Evolutionary conservation across 1,140 invertebrate genomes (phyloP).

Genomic region (Drosophila lacteicornis): DNA sequence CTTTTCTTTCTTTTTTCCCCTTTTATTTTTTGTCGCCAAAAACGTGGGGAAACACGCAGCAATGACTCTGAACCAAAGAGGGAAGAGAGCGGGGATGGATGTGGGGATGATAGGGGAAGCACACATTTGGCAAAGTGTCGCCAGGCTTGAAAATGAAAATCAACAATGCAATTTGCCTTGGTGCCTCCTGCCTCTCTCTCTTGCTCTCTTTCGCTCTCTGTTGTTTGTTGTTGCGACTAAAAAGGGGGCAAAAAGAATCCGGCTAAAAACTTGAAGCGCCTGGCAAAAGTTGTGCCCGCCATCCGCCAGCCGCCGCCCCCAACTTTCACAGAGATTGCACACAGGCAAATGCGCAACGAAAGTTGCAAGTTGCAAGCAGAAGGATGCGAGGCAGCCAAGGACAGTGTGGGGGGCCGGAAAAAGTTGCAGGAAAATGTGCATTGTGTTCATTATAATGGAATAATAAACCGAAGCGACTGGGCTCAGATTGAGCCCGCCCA

Average conservation of each 20-base stretch:
- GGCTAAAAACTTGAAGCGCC: slow-evolving; percentile 66
- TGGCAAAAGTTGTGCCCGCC: slow-evolving; percentile 56
- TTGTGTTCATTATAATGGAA: slow-evolving; percentile 82
- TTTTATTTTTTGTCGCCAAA: slow-evolving; percentile 52
- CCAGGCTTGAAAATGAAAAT: slow-evolving; percentile 83
- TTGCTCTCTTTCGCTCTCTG: background rate
- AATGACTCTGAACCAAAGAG: slow-evolving; percentile 52
- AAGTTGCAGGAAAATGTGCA: slow-evolving; percentile 73
- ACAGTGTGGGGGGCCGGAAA: slow-evolving; percentile 43
- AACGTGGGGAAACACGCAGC: slow-evolving; percentile 68
- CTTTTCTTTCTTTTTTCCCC: slow-evolving; percentile 20
- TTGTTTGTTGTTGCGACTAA: slow-evolving; percentile 30
- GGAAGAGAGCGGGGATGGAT: background rate
- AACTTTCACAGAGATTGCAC: slow-evolving; percentile 61
- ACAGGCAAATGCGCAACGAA: slow-evolving; percentile 75
- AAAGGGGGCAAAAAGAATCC: slow-evolving; percentile 38
- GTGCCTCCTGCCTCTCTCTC: slow-evolving; percentile 50
- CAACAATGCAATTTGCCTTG: slow-evolving; percentile 81
- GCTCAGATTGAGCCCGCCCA: slow-evolving; percentile 39
- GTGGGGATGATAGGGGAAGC: slow-evolving; percentile 24
- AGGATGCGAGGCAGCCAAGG: slow-evolving; percentile 31
- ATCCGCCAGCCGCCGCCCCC: slow-evolving; percentile 31
- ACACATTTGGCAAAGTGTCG: slow-evolving; percentile 73
- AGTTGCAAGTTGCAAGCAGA: slow-evolving; percentile 59
- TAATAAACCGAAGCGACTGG: slow-evolving; percentile 71